A percentile compares a stretch with the other conserved stretches of the same genome.
phyloP scores from a whole-genome alignment of 30 jellyfish, hydroid and myxozoan genomes.

The Pseudorhiza aurosa region DNA sequence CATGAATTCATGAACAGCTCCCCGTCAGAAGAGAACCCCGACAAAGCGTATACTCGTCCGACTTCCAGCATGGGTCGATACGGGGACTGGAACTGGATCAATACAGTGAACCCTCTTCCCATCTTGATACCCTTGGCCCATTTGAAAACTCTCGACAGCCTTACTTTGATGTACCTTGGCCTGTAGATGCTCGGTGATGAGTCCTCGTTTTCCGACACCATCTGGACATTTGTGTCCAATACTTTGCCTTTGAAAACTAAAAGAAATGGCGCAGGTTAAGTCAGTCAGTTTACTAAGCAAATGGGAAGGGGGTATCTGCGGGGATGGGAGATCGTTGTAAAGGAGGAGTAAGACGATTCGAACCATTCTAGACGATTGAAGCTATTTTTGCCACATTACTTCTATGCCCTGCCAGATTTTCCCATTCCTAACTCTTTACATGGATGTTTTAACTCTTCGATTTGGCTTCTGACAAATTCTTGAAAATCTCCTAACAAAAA shows the following conservation, averaged over 20 bases:
- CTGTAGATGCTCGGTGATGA: constrained; percentile 1
- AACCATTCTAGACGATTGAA: neutral
- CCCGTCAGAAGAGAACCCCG: constrained; percentile 38
- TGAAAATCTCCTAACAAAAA: too few species aligned
- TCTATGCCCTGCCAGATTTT: too few species aligned
- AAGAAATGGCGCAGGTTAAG: too few species aligned
- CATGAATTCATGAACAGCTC: constrained; percentile 29
- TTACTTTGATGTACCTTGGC: constrained; percentile 23
- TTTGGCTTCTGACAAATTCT: too few species aligned
- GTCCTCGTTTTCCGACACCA: neutral
- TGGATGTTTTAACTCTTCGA: too few species aligned
- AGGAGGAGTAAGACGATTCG: too few species aligned
- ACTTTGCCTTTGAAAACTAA: constrained; percentile 54
- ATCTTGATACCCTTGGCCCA: constrained; percentile 14
- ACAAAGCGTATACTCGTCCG: constrained; percentile 41
- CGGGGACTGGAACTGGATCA: constrained; percentile 33
- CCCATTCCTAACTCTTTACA: too few species aligned
- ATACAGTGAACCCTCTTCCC: neutral
- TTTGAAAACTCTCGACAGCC: constrained; percentile 31
- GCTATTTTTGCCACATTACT: neutral
- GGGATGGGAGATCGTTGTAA: too few species aligned
- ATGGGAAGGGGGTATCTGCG: too few species aligned
- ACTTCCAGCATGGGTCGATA: constrained; percentile 25
- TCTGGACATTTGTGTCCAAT: constrained; percentile 21
- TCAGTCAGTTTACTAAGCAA: too few species aligned